Base-by-base conservation (phyloP, 2,113 vertebrate species). In the Ardeotis arabs region DNA sequence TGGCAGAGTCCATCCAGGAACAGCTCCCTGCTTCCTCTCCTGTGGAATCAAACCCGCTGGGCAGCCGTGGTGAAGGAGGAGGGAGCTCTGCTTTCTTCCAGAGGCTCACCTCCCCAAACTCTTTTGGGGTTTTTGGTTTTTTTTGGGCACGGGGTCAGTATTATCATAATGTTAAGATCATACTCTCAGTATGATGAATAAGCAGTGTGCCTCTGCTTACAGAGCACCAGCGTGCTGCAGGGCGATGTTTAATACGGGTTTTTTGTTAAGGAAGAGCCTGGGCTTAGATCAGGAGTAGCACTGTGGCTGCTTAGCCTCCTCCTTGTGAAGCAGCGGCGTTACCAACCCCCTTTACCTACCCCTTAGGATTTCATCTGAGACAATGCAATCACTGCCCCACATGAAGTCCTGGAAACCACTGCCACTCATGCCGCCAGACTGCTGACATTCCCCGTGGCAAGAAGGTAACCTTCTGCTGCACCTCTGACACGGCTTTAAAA, bases 321-420 rank as follows among this genome's bases (percentile, higher is more conserved):
- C 72, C 62, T 56, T 24, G 45, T 9, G 18, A 66, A 87, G 91
- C 91, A 72, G 93, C 68, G 3, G 81, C 27, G 6, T 86, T 24
- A 41, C 92, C 95, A 91, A 80, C 73, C 92, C 86, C 89, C 77
- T 93, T 89, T 93, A 25, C 80, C 94, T 95, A 41, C 94, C 94
- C 92, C 49, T 3, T 45, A 80, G 92, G 87, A 86, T 25, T 83
- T 92, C 95, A 75, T 79, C 89, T 56, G 86, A 87, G 91, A 72
- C 95, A 56, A 52, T 78, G 89, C 92, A 94, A 33, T 88, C 84
- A 49, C 87, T 93, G 87, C 87, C 94, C 92, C 87, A 4, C 67
- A 67, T 8, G 78, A 95, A 88, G 37, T 15, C 85, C 84, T 76
- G 90, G 94, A 44, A 91, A 64, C 67, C 92, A 75, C 50, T 75